phyloP scores from a whole-genome alignment of 2,888 invertebrate species.

The Hydriomena furcata region DNA sequence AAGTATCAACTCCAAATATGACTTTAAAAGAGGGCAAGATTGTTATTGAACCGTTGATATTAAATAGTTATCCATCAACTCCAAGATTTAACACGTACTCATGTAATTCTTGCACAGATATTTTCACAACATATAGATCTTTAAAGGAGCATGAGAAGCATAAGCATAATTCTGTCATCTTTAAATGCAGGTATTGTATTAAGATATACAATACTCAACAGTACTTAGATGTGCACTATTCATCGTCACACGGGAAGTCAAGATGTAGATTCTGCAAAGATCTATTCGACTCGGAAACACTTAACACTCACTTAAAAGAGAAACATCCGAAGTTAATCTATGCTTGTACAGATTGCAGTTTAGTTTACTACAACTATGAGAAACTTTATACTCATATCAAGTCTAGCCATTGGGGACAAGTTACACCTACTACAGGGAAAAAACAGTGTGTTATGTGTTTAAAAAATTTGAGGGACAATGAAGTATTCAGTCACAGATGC shows the following conservation, averaged over 20 bases:
- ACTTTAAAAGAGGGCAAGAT: slow-evolving; percentile 47
- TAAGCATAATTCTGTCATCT: slow-evolving; percentile 45
- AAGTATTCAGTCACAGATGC: slow-evolving; percentile 51
- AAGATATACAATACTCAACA: slow-evolving; percentile 52
- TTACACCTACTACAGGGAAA: slow-evolving; percentile 2
- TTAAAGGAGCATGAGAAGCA: slow-evolving; percentile 52
- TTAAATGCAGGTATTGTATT: slow-evolving; percentile 49
- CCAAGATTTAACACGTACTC: slow-evolving; percentile 44
- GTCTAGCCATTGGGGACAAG: slow-evolving; percentile 39
- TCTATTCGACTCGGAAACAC: slow-evolving; percentile 36
- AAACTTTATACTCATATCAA: slow-evolving; percentile 49
- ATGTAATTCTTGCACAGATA: slow-evolving; percentile 48
- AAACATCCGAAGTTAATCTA: slow-evolving; percentile 45
- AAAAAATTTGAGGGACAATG: slow-evolving; percentile 41
- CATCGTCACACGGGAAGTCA: slow-evolving; percentile 43
- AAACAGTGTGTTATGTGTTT: slow-evolving; percentile 53
- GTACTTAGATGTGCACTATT: slow-evolving; percentile 53
- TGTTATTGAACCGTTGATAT: slow-evolving; percentile 43
- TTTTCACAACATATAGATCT: slow-evolving; percentile 49
- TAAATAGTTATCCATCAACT: slow-evolving; percentile 31
- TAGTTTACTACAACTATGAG: slow-evolving; percentile 48
- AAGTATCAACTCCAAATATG: slow-evolving; percentile 37
- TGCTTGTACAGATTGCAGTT: slow-evolving; percentile 49
- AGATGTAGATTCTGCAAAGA: slow-evolving; percentile 53
- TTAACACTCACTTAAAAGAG: slow-evolving; percentile 44